phyloP scores from a whole-genome alignment of 2,797 vertebrate genomes.

The Pelodytes ibericus region DNA sequence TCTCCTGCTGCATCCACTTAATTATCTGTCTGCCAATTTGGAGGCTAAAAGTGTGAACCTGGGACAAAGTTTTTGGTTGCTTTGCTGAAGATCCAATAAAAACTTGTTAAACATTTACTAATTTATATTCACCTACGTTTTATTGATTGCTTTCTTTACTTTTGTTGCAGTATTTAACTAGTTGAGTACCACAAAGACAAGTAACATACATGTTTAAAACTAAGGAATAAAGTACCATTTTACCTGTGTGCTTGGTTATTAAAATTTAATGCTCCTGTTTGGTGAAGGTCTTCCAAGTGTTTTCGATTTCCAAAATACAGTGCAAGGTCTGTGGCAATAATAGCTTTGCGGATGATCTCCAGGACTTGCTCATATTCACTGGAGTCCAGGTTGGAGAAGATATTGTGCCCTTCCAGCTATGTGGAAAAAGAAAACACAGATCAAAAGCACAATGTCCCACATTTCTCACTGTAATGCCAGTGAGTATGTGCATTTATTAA shows the following conservation, averaged over 20 bases:
- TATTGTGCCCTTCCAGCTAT: conserved; percentile 99
- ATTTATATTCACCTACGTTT: too few relatives aligned
- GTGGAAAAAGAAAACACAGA: conserved; percentile 88
- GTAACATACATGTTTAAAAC: too few relatives aligned
- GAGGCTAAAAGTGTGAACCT: too few relatives aligned
- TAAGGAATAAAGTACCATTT: background rate
- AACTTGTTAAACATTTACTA: too few relatives aligned
- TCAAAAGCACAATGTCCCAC: conserved; percentile 87
- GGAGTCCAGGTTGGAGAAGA: conserved; percentile 98
- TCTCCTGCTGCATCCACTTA: too few relatives aligned
- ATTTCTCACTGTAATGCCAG: conserved; percentile 59
- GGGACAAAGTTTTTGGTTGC: too few relatives aligned
- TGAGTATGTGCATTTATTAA: too few relatives aligned
- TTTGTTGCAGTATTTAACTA: too few relatives aligned
- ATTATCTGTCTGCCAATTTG: too few relatives aligned
- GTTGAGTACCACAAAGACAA: too few relatives aligned
- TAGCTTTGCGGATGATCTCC: conserved; percentile 98
- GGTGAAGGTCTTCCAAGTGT: conserved; percentile 88
- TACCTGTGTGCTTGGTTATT: conserved; percentile 95
- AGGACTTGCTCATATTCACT: conserved; percentile 96
- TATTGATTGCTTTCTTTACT: too few relatives aligned
- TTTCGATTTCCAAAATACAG: conserved; percentile 97
- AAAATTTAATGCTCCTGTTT: conserved; percentile 80
- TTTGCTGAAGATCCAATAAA: too few relatives aligned
- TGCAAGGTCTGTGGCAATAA: conserved; percentile 96